These are phyloP conservation scores for Irena cyanogastra DNA, from an alignment of 2,113 vertebrate species.

Conservation along the genomic window DNA sequence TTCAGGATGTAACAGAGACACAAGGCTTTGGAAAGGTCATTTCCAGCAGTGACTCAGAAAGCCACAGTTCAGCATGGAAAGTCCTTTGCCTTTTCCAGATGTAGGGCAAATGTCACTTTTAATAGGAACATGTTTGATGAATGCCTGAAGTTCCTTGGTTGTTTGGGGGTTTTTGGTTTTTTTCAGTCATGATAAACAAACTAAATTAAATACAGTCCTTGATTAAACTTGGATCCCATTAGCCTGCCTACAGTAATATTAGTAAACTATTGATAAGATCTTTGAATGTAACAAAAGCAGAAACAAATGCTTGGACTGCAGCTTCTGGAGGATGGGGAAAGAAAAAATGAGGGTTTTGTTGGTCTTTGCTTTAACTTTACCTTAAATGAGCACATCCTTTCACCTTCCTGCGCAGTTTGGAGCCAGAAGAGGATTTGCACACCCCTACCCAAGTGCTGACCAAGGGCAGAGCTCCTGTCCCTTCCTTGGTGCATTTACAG, in stretches of 20 bases:
- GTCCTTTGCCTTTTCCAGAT: not conserved
- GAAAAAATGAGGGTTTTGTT: accelerated
- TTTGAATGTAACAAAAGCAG: not conserved
- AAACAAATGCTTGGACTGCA: not conserved
- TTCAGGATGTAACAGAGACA: not conserved
- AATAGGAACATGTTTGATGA: not conserved
- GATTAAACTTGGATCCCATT: not conserved
- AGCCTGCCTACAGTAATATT: not conserved
- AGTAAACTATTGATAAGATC: not conserved
- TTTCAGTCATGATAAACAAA: not conserved
- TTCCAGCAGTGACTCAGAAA: not conserved
- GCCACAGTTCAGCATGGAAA: not conserved
- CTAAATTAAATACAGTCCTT: not conserved
- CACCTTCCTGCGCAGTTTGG: not conserved
- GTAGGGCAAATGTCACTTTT: not conserved
- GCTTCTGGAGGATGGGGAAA: not conserved
- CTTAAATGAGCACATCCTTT: not conserved
- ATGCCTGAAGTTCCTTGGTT: not conserved
- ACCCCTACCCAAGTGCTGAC: accelerated
- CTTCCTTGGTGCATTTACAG: not conserved
- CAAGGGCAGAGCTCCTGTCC: not conserved
- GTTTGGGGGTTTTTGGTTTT: accelerated
- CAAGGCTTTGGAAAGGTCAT: constrained; percentile 8
- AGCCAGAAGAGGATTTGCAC: not conserved
- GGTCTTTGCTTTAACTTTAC: not conserved